Percentiles rank a stretch among this genome's conserved stretches.
Conservation (phyloP, 2,797 vertebrate genomes). For the Remorina albescens region DNA sequence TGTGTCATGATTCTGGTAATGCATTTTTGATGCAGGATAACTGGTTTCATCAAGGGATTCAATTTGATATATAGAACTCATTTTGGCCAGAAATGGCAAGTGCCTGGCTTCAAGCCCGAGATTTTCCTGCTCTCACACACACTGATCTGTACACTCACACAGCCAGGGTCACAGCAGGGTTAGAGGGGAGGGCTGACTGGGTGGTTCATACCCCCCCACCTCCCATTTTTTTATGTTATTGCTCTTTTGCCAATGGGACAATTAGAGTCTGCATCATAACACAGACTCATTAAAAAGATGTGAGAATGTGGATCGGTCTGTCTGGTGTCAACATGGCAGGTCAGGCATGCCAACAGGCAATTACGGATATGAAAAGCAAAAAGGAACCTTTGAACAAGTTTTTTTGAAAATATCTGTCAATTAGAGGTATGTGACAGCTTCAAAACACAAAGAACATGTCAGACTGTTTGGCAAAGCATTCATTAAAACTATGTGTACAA, state of each 20-base stretch:
- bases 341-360: slow-evolving; percentile 61
- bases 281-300: slow-evolving; percentile 68
- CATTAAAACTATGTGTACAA: slow-evolving; percentile 37
- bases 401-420: slow-evolving; percentile 43
- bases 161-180: slow-evolving; percentile 61
- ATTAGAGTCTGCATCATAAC: slow-evolving; percentile 62
- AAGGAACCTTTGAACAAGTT: slow-evolving; percentile 29
- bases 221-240: slow-evolving; percentile 16
- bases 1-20: slow-evolving; percentile 38
- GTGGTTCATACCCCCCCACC: slow-evolving; percentile 22
- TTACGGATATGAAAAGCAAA: slow-evolving; percentile 58
- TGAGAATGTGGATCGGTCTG: slow-evolving; percentile 41
- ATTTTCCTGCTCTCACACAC: slow-evolving; percentile 43
- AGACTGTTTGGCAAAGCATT: slow-evolving; percentile 33
- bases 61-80: slow-evolving; percentile 55
- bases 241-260: slow-evolving; percentile 65
- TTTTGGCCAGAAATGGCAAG: slow-evolving; percentile 65
- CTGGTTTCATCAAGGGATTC: slow-evolving; percentile 54
- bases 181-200: slow-evolving; percentile 41
- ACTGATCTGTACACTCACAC: slow-evolving; percentile 33
- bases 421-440: slow-evolving; percentile 35
- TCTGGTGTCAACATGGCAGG: slow-evolving; percentile 59
- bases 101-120: slow-evolving; percentile 62
- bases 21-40: slow-evolving; percentile 62
- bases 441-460: slow-evolving; percentile 17